phyloP scores from a whole-genome alignment of 2,113 vertebrate genomes.

The Menura novaehollandiae region DNA sequence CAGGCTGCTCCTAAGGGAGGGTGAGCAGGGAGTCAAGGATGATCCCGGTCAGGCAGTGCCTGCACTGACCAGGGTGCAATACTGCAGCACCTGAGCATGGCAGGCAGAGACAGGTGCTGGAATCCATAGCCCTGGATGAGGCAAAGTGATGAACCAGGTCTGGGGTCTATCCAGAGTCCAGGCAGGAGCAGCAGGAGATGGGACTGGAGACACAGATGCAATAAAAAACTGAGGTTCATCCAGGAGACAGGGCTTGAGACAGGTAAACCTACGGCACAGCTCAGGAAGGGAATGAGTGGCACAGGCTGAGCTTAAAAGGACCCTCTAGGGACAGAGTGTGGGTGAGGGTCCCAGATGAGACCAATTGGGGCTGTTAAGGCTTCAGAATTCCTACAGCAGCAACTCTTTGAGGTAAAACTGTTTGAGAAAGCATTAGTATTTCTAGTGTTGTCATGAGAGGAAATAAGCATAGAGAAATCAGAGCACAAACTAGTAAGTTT shows the following conservation, averaged over 20 bases:
- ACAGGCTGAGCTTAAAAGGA: not conserved
- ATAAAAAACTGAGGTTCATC: not conserved
- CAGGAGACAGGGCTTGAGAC: not conserved
- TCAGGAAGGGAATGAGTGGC: not conserved
- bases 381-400: not conserved
- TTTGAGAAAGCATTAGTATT: not conserved
- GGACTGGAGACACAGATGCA: not conserved
- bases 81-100: not conserved
- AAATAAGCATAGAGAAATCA: not conserved
- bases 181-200: not conserved
- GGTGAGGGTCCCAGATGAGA: not conserved
- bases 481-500: not conserved
- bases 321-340: not conserved
- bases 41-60: not conserved
- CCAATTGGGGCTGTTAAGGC: not conserved
- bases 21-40: not conserved
- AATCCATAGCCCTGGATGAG: not conserved
- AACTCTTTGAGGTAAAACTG: not conserved
- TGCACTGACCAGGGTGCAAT: not conserved
- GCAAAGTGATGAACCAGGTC: not conserved
- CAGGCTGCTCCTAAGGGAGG: not conserved
- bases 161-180: not conserved
- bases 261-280: not conserved
- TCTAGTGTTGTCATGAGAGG: not conserved
- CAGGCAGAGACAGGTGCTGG: not conserved